Base-by-base conservation (phyloP, 2,797 vertebrate species). In the Fringilla coelebs region DNA sequence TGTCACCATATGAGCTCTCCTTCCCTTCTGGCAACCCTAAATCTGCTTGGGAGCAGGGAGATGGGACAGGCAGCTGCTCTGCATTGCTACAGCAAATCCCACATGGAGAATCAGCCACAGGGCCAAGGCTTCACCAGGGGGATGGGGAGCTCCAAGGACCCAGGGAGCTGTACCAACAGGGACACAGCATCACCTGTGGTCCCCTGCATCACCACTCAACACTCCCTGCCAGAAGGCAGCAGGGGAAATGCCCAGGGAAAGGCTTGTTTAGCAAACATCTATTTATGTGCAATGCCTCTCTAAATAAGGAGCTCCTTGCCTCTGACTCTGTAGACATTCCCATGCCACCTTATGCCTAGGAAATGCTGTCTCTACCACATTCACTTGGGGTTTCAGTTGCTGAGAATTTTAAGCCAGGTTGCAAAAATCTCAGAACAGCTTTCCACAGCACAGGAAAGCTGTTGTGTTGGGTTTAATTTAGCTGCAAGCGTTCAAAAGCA, bases 121-220 rank as follows among this genome's bases (percentile, higher is more conserved):
- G 32, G 55, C 32, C 25, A 15, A 0, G 6, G 67, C 52, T 66
- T 16, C 58, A 6, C 4, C 1, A 7, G 43, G 18, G 34, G 48
- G 38, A 8, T 13, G 32, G 17, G 55, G 29, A 66, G 36, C 41
- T 49, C 34, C 18, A 29, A 1, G 5, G 26, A 76, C 7, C 5
- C 58, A 21, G 16, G 1, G 2, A 72, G 45, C 10, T 2, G 1
- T 1, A 4, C 25, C 70, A 31, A 58, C 18, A 31, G n/a, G 32
- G 31, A 22, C 46, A 21, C 3, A 21, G 1, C 1, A 0, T 48
- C 51, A 68, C 25, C 60, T 1, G 0, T 5, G 26, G 15, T 38
- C 24, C 20, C 25, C 45, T 54, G 34, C 45, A 43, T 11, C 55
- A 31, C 13, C 48, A 48, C 1, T 1, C 24, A 36, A 4, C 22